phyloP scores from a whole-genome alignment of 2,888 invertebrate species.

The Arge pagana region DNA sequence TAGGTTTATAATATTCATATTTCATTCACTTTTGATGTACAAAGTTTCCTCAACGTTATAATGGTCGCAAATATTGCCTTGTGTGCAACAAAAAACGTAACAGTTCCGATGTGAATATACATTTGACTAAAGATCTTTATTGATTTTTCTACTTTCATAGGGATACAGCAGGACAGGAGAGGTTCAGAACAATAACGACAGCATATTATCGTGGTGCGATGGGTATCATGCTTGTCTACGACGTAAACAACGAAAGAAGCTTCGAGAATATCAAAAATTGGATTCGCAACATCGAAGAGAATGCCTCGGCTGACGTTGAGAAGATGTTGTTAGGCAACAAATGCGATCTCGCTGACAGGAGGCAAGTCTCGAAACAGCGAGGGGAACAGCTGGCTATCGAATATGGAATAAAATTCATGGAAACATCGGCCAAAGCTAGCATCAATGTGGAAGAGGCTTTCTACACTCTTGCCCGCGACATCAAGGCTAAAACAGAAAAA shows the following conservation, averaged over 20 bases:
- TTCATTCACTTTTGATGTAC: no score
- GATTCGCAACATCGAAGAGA: constrained; percentile 99
- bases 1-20: constrained; percentile 2
- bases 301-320: constrained; percentile 98
- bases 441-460: constrained; percentile 98
- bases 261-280: constrained; percentile 99
- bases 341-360: constrained; percentile 94
- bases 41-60: no score
- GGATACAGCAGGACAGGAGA: constrained; percentile 99
- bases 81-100: constrained; percentile 59
- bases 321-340: constrained; percentile 99
- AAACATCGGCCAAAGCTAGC: constrained; percentile 98
- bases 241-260: constrained; percentile 98
- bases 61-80: constrained; percentile 30
- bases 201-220: constrained; percentile 99
- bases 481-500: constrained; percentile 97
- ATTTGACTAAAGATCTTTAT: constrained; percentile 13
- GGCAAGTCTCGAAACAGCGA: constrained; percentile 92
- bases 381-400: constrained; percentile 97
- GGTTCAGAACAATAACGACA: constrained; percentile 98
- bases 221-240: constrained; percentile 99
- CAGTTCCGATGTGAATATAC: background rate
- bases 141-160: constrained; percentile 58
- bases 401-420: constrained; percentile 98
- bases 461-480: constrained; percentile 95